Conservation (phyloP, 2,888 invertebrate genomes). For the Uropetala carovei region DNA sequence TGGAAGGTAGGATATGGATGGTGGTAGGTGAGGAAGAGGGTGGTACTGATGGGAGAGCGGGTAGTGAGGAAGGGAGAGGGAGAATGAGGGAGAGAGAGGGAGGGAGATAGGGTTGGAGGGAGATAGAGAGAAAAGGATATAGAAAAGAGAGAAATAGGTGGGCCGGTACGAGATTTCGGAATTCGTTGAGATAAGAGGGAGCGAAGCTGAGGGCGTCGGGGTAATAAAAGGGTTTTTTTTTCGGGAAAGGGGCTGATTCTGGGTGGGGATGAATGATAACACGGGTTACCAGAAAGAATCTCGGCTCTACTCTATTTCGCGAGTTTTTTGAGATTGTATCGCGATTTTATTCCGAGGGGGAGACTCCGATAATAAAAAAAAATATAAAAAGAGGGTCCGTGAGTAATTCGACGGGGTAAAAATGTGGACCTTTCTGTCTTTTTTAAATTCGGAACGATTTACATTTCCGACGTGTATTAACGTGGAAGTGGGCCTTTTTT, state of each 20-base stretch:
- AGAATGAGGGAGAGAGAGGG: neutral
- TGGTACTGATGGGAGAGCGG: neutral
- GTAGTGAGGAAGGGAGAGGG: neutral
- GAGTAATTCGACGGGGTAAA: constrained; percentile 20
- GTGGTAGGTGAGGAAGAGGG: neutral
- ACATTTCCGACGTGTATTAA: constrained; percentile 22
- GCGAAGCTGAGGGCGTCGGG: neutral
- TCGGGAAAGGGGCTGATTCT: neutral
- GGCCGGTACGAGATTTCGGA: neutral
- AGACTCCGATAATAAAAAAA: neutral
- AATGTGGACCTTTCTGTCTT: neutral
- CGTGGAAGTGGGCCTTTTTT: neutral
- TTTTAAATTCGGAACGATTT: neutral
- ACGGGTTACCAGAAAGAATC: constrained; percentile 30
- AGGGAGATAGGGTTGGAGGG: neutral
- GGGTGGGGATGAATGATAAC: constrained; percentile 39
- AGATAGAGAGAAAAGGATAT: neutral
- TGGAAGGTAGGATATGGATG: neutral
- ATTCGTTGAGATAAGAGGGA: neutral
- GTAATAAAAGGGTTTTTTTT: constrained; percentile 5
- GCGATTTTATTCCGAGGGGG: neutral
- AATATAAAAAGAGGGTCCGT: neutral
- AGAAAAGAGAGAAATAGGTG: neutral
- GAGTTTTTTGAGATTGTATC: neutral
- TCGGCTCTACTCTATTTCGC: constrained; percentile 12